Base-by-base conservation (phyloP, 2,797 vertebrate species). In the Dicrostonyx torquatus region DNA sequence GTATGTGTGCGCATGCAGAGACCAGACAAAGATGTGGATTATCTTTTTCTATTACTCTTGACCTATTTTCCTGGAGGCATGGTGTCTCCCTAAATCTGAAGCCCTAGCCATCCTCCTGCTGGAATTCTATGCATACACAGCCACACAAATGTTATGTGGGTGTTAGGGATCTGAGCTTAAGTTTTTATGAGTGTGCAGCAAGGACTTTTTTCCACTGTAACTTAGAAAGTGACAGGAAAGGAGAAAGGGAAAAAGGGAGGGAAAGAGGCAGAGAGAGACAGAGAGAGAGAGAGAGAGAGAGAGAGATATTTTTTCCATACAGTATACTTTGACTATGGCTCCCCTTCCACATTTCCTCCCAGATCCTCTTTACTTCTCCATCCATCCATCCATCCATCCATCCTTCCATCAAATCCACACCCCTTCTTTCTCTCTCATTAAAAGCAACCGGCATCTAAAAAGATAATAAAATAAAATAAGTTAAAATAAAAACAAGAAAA, bases 181-280 rank as follows among this genome's bases (percentile, higher is more conserved):
- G 58, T 34, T 64, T 83, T 45, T 26, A 20, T 43, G 15, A 45
- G 10, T 45, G 17, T 20, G 40, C 26, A 83, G 29, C 58, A 45
- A 64, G 15, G 29, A 34, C 15, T 22, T 20, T 29, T 45, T 83
- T 45, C 2, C 70, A 50, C 17, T 45, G 58, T 83, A 60, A 62
- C 43, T 45, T 20, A 72, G 68, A 72, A 37, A 29, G 26, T 12
- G 11, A 5, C 5, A 62, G 60, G 12, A 29, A 31, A 29, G 29
- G 8, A 40, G n/a, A 5, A 18, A 70, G 68, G 20, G 1, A 22
- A n/a, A 70, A 2, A 37, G 9, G 10, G 8, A 37, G 18, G 55
- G 26, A 4, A 26, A 4, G 4, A 26, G 26, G 10, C 3, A 55
- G 62, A 15, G 31, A 22, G 4, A 2, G n/a, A 8, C 4, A 14